phyloP scores from a whole-genome alignment of 1,140 invertebrate genomes.

The Yoshiicerus persimilis region DNA sequence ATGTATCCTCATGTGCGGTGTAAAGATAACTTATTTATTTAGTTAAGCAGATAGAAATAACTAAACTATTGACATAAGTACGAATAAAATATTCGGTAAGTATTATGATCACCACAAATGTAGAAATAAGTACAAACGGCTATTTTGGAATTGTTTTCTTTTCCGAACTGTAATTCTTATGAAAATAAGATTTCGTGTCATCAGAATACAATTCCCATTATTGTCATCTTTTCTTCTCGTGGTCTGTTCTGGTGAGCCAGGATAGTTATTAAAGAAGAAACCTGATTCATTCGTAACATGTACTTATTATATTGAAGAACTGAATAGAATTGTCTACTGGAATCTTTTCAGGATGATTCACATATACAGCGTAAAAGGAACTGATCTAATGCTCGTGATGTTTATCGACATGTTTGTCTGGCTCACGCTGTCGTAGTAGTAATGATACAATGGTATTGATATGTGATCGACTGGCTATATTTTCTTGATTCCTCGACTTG shows the following conservation, averaged over 20 bases:
- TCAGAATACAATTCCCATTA: neutral
- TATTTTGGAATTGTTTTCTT: neutral
- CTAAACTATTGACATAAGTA: too few species aligned
- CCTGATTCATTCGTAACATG: neutral
- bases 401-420: neutral
- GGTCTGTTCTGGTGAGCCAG: neutral
- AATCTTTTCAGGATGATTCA: neutral
- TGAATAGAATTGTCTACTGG: neutral
- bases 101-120: too few species aligned
- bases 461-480: neutral
- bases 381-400: neutral
- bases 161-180: neutral
- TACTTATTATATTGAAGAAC: neutral
- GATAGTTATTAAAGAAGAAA: neutral
- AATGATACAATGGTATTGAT: neutral
- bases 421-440: neutral
- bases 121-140: neutral
- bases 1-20: too few species aligned
- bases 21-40: too few species aligned
- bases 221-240: neutral
- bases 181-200: neutral
- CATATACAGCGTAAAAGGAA: neutral
- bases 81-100: too few species aligned
- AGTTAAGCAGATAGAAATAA: too few species aligned
- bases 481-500: neutral